Base-by-base conservation (phyloP, 2,888 invertebrate genomes). In the Syritta pipiens region DNA sequence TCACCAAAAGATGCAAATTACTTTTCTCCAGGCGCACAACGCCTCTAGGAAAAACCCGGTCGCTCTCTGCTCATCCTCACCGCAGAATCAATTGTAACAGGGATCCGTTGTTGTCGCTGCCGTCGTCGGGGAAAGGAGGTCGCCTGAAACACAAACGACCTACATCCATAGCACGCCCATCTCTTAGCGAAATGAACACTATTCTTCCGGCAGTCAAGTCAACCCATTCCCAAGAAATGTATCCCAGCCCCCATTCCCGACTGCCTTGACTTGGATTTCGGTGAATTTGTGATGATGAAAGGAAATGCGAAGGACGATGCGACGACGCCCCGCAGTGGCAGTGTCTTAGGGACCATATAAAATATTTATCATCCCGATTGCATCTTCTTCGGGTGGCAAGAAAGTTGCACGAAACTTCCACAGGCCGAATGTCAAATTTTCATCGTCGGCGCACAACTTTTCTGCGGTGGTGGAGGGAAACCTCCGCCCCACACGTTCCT, bases 1-100 rank as follows among this genome's bases (percentile, higher is more conserved):
- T 49, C 17, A 32, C 77, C 71, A 63, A 62, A n/a, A 77, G 71
- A 77, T 77, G 77, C 72, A 77, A 77, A 77, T 71, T 77, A 77
- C 76, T 65, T 71, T 65, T 30, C 71, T 77, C 37, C 30, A 63
- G 71, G 63, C 55, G 44, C 60, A 28, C 48, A 69, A 69, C 62
- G 55, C 60, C 69, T 71, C 44, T 53, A 37, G 37, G 17, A 49
- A 63, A n/a, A n/a, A n/a, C n/a, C n/a, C n/a, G n/a, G n/a, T n/a
- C n/a, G n/a, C n/a, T n/a, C n/a, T n/a, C n/a, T n/a, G n/a, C n/a
- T n/a, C n/a, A 57, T 71, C 46, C 44, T 35, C 28, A 37, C 76
- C 63, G 32, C 76, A 63, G 65, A 71, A 63, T 77, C 76, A 77
- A 77, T 60, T 65, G 59, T 60, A 72, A 59, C 63, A 60, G 35